Evolutionary conservation across 2,888 invertebrate species (phyloP), one percentile per base, ranked within the genome.

Genomic region (Tanaodytes sp.): DNA sequence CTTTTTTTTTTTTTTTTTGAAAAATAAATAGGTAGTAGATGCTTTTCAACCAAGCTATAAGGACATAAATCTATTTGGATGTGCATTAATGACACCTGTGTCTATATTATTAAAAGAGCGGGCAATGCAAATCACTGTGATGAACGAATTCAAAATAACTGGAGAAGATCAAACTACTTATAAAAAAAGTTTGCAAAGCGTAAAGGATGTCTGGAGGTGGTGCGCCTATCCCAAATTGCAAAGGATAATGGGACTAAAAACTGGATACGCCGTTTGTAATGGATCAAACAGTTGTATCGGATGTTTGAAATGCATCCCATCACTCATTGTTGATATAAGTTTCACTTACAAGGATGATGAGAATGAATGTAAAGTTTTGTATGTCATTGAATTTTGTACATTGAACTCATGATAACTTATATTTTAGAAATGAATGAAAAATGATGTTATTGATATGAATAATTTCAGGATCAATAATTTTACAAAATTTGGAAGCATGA

Each of bases 161-260:
- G 70, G 74, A 8, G 61, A 58, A 27, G 62, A 63, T 11, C 36
- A 72, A 2, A 37, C 19, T 8, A 48, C 20, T 18, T 66, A 80
- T 11, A 80, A 72, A 66, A 15, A 71, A 0, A 78, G 73, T 36
- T 61, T 78, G 11, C 77, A 79, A 46, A 79, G 57, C 58, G 48
- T 82, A 18, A 96, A 95, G 80, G 93, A 94, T 80, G 91, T 91
- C 0, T 94, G 93, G 89, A 94, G 94, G 83, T 90, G 91, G 87
- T 87, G 90, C 9, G 87, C 91, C 52, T 90, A 91, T 51, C 86
- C 88, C 0, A 84, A 85, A 54, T 83, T 95, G 16, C 89, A 90
- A 12, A 64, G 85, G 11, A 79, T 12, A 11, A 46, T 72, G n/a
- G 16, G 27, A n/a, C 14, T 69, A 2, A 72, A 62, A 49, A 42